phyloP scores from a whole-genome alignment of 2,888 invertebrate species.

The Stratiomys singularior region DNA sequence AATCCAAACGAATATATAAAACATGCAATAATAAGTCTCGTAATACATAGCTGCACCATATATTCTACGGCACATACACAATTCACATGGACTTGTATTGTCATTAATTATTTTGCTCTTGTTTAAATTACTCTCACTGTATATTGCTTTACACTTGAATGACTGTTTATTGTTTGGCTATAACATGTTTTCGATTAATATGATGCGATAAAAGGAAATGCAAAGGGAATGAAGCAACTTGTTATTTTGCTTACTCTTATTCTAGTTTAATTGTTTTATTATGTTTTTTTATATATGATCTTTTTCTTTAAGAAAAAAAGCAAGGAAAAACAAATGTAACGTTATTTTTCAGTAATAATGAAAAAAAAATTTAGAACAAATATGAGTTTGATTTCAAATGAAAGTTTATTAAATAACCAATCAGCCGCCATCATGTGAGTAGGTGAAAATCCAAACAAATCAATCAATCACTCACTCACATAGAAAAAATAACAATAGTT shows the following conservation, averaged over 20 bases:
- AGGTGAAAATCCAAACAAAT: no score
- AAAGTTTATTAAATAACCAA: no score
- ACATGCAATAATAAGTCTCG: no score
- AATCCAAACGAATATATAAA: no score
- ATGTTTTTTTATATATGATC: slow-evolving; percentile 18
- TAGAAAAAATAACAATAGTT: no score
- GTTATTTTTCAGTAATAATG: slow-evolving; percentile 8
- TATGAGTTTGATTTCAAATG: no score
- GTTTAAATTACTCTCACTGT: slow-evolving; percentile 29
- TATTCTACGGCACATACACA: background rate
- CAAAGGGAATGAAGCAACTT: slow-evolving; percentile 3
- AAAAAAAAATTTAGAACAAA: background rate
- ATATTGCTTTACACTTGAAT: slow-evolving; percentile 38
- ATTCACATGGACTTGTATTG: slow-evolving; percentile 1
- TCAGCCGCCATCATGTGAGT: no score
- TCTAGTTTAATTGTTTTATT: slow-evolving; percentile 39
- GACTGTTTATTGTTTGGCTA: slow-evolving; percentile 39
- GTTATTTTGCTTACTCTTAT: slow-evolving; percentile 39
- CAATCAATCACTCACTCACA: no score
- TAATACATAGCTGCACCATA: background rate
- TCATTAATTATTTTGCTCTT: slow-evolving; percentile 16
- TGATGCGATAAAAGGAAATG: slow-evolving; percentile 8
- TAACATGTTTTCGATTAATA: slow-evolving; percentile 40
- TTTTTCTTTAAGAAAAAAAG: slow-evolving; percentile 36
- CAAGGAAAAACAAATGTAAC: slow-evolving; percentile 6